These are phyloP conservation scores for Eilema sororculum DNA, from an alignment of 2,888 invertebrate species.

Conservation along the genomic window DNA sequence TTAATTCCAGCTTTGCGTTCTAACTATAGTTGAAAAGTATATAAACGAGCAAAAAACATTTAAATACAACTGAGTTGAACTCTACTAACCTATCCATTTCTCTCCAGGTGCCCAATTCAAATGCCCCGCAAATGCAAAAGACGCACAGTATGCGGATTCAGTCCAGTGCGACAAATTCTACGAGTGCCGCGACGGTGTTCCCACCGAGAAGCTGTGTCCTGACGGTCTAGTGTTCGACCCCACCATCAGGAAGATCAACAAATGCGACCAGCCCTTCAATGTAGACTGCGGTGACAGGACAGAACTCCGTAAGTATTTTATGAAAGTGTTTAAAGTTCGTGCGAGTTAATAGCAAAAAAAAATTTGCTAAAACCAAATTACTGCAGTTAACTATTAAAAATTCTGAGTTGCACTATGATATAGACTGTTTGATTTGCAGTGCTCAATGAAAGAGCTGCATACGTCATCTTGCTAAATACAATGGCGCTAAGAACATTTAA, in stretches of 20 bases:
- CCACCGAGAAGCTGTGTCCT: conserved; percentile 92
- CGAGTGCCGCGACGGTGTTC: conserved; percentile 91
- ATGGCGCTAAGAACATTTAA: too few species aligned
- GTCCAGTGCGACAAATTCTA: conserved; percentile 96
- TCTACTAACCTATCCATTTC: conserved; percentile 37
- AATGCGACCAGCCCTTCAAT: conserved; percentile 97
- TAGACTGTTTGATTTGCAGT: too few species aligned
- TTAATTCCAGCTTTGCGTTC: too few species aligned
- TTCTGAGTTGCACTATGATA: too few species aligned
- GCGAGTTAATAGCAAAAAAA: neutral
- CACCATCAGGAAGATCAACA: conserved; percentile 94
- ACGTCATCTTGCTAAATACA: too few species aligned
- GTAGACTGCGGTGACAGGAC: conserved; percentile 96
- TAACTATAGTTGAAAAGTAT: too few species aligned
- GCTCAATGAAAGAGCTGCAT: too few species aligned
- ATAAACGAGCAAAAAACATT: too few species aligned
- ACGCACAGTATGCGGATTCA: conserved; percentile 93
- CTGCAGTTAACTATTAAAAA: too few species aligned
- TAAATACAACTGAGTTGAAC: neutral
- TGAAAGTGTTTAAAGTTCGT: neutral
- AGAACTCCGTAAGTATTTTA: conserved; percentile 92
- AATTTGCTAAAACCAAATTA: too few species aligned
- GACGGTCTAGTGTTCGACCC: conserved; percentile 96
- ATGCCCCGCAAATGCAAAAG: conserved; percentile 91
- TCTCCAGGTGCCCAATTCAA: conserved; percentile 88